Evolutionary conservation across 2,797 vertebrate genomes (phyloP).

Genomic region (Pteropus rufus): DNA sequence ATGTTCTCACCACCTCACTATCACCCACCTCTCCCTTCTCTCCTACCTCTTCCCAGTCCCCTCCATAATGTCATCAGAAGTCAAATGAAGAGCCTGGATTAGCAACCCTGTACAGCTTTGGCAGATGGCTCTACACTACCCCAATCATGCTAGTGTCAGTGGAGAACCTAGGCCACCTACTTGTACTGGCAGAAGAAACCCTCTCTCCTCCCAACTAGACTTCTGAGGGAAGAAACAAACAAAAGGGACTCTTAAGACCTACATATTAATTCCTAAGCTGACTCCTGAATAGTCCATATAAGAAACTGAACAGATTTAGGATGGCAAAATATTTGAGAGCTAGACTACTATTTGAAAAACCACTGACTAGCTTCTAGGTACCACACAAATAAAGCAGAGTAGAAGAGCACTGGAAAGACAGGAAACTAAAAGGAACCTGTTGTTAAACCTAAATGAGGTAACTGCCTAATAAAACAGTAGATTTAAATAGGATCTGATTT

Average conservation of each 20-base stretch:
- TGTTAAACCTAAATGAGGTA: not conserved
- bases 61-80: not conserved
- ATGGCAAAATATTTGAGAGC: not conserved
- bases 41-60: not conserved
- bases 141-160: not conserved
- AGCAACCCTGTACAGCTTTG: not conserved
- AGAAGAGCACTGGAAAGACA: not conserved
- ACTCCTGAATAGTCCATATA: not conserved
- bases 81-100: too few relatives aligned
- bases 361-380: not conserved
- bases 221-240: accelerated
- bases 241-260: not conserved
- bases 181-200: not conserved
- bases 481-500: not conserved
- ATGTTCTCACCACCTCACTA: not conserved
- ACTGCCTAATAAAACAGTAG: not conserved
- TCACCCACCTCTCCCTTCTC: not conserved
- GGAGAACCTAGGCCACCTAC: not conserved
- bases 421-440: not conserved
- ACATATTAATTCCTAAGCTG: not conserved
- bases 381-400: not conserved
- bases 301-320: not conserved
- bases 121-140: not conserved
- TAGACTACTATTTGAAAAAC: not conserved
- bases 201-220: not conserved